phyloP scores from a whole-genome alignment of 2,113 vertebrate genomes.

The Pipra filicauda region DNA sequence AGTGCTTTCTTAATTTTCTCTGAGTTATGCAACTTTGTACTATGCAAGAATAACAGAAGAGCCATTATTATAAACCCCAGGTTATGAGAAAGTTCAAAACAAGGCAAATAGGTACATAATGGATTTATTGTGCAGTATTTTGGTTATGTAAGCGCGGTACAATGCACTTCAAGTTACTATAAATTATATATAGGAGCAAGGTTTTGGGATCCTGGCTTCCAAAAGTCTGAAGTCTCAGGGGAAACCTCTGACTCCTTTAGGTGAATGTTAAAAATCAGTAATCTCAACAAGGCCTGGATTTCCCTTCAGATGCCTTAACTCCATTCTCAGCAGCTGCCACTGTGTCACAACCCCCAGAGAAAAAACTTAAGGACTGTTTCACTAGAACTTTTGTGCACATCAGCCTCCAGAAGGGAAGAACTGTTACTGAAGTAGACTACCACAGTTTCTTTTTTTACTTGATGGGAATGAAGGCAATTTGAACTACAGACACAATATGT shows the following conservation, averaged over 20 bases:
- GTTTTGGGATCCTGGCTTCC: neutral
- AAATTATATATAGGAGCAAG: neutral
- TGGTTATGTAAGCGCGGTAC: neutral
- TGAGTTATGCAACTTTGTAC: neutral
- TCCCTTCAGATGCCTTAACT: neutral
- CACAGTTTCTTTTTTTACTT: neutral
- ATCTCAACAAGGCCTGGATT: neutral
- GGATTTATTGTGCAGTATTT: neutral
- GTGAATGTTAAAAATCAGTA: neutral
- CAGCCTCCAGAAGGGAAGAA: neutral
- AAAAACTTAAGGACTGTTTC: neutral
- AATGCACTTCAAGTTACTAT: neutral
- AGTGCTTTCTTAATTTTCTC: neutral
- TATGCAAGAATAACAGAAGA: fast-evolving
- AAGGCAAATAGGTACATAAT: neutral
- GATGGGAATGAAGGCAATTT: neutral
- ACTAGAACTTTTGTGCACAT: neutral
- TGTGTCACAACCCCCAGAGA: fast-evolving
- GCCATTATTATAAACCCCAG: neutral
- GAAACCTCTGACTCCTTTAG: neutral
- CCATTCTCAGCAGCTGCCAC: neutral
- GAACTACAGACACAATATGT: neutral
- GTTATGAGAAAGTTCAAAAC: neutral
- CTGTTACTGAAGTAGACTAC: neutral
- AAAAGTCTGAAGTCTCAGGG: fast-evolving